Base-by-base conservation (phyloP, 2,797 vertebrate genomes). In the Steatocranus sp. region DNA sequence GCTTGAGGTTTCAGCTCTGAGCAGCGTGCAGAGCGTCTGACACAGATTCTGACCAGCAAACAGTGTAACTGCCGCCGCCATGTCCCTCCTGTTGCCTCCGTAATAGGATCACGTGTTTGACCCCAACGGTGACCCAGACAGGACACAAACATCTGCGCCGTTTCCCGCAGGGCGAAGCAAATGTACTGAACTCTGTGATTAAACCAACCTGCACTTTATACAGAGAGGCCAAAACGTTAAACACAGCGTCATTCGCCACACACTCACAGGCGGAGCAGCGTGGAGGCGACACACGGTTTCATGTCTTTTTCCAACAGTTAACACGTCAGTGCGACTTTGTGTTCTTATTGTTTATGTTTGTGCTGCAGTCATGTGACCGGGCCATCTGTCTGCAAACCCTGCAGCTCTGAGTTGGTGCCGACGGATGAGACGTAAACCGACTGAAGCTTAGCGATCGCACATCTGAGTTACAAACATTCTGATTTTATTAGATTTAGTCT, bases 391-490 rank as follows among this genome's bases (percentile, higher is more conserved):
- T 8, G 25, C 53, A 54, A 1, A 15, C 14, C 14, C 20, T 0
- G 23, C 14, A 27, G 38, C 63, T 68, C 58, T 5, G 32, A 5
- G 56, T 12, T 36, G 0, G 30, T 3, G 17, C 23, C 25, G n/a
- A 75, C 17, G 15, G 58, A 53, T 0, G 11, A 20, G n/a, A 41
- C 49, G 7, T 15, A 11, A n/a, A 51, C 5, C 11, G 6, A 32
- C 27, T 50, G 58, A 36, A 15, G 20, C 43, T n/a, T 5, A 5
- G 46, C 11, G 8, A 7, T 11, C 6, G 18, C 8, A 3, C 14
- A 0, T 2, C 12, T 4, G 49, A 76, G 36, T 0, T 17, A 36
- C 36, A 17, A 43, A 43, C 7, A 25, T 0, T 0, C 36, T 2
- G 63, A 25, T 23, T 23, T 51, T 23, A 23, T 11, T 51, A 7